Conservation (phyloP, 1,140 invertebrate species). For the Ceratosolen solmsi region DNA sequence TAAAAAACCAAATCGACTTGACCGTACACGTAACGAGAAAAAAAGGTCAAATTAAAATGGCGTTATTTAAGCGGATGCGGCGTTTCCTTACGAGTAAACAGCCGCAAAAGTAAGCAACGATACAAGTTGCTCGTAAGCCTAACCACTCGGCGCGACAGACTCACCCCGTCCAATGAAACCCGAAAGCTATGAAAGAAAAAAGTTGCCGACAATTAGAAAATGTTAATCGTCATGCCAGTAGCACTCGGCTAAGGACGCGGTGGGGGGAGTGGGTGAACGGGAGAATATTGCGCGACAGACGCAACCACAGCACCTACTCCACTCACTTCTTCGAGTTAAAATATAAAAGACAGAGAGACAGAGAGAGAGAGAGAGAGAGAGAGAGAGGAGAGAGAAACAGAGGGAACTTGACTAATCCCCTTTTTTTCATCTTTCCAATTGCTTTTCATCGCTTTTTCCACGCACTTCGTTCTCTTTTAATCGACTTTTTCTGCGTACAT, state of each 20-base stretch:
- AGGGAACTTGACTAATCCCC: slow-evolving; percentile 19
- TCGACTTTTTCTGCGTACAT: neutral
- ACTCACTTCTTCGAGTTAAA: slow-evolving; percentile 3
- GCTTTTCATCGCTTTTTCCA: neutral
- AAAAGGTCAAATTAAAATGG: neutral
- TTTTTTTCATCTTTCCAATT: slow-evolving; percentile 11
- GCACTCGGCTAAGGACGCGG: slow-evolving; percentile 6
- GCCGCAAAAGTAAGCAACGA: neutral
- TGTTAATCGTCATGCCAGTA: slow-evolving; percentile 46
- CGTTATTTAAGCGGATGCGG: neutral
- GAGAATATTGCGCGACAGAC: slow-evolving; percentile 30
- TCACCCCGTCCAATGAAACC: slow-evolving; percentile 7
- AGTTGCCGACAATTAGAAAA: slow-evolving; percentile 50
- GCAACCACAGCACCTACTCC: neutral
- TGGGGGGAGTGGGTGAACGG: neutral
- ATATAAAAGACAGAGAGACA: too few relatives aligned
- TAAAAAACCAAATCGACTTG: neutral
- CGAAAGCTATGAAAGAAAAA: slow-evolving; percentile 47
- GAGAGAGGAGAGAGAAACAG: too few relatives aligned
- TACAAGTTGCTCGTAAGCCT: neutral
- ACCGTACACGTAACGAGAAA: neutral
- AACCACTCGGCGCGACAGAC: neutral
- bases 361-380: too few relatives aligned
- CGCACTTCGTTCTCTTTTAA: neutral
- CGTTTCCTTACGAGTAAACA: neutral